Evolutionary conservation across 2,797 vertebrate genomes (phyloP).

Genomic region (Phrynocephalus guinanensis): DNA sequence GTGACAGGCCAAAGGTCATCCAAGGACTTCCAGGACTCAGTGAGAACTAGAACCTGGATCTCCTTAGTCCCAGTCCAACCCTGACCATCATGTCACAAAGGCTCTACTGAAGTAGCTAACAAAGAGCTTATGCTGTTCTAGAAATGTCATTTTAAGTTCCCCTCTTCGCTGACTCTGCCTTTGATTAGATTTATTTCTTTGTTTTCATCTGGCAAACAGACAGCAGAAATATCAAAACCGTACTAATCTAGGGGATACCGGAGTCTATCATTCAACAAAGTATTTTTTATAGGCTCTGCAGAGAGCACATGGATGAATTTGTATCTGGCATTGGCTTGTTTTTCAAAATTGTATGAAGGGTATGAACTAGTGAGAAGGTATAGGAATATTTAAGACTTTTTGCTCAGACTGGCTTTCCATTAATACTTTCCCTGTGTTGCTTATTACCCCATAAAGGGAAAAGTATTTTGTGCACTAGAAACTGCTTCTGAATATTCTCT

Average conservation of each 20-base stretch:
- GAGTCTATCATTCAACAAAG: too few species aligned
- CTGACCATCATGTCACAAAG: neutral
- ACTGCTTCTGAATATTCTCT: neutral
- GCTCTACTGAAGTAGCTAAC: neutral
- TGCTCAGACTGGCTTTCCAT: neutral
- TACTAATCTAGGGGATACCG: too few species aligned
- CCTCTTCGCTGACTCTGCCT: neutral
- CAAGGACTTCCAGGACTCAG: neutral
- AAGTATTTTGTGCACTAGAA: too few species aligned
- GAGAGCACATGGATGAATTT: neutral
- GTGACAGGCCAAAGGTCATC: neutral
- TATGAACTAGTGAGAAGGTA: neutral
- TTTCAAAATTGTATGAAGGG: neutral
- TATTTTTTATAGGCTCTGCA: neutral
- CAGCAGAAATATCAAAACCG: too few species aligned
- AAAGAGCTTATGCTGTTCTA: neutral
- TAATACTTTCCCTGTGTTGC: neutral
- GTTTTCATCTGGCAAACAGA: neutral
- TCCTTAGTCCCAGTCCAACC: neutral
- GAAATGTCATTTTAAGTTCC: neutral
- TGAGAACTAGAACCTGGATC: neutral
- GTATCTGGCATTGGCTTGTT: neutral
- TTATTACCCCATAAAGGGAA: neutral
- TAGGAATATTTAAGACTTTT: neutral
- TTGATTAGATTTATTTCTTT: neutral